These are phyloP conservation scores for Daktulosphaira vitifoliae DNA, from an alignment of 1,140 invertebrate species.

Conservation along the genomic window DNA sequence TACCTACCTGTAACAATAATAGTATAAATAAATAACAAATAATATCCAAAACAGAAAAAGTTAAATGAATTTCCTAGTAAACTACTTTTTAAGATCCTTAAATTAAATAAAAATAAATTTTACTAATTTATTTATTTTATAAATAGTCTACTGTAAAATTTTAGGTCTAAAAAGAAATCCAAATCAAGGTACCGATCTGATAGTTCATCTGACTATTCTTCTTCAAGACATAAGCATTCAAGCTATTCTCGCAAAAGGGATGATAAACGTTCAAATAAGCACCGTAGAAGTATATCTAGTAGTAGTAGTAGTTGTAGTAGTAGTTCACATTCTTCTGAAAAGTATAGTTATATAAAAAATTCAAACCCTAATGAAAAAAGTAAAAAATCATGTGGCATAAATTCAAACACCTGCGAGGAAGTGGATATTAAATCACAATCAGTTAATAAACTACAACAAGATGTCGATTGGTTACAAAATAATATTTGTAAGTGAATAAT, in stretches of 20 bases:
- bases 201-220: not conserved
- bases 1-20: no score
- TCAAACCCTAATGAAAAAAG: not conserved
- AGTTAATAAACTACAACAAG: no score
- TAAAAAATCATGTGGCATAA: not conserved
- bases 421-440: no score
- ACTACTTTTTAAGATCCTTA: no score
- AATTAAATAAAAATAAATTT: no score
- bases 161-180: slow-evolving; percentile 1
- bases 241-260: not conserved
- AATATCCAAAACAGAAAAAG: no score
- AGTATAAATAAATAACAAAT: no score
- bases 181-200: not conserved
- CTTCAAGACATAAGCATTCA: slow-evolving; percentile 5
- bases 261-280: slow-evolving; percentile 1
- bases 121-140: no score
- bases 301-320: slow-evolving; percentile 5
- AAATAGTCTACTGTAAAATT: not conserved
- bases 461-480: no score
- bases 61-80: no score
- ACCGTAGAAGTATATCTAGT: not conserved
- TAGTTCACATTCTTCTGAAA: not conserved
- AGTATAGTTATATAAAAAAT: not conserved
- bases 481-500: no score
- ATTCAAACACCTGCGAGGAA: no score